phyloP scores from a whole-genome alignment of 2,797 vertebrate genomes.

The Nasua narica region DNA sequence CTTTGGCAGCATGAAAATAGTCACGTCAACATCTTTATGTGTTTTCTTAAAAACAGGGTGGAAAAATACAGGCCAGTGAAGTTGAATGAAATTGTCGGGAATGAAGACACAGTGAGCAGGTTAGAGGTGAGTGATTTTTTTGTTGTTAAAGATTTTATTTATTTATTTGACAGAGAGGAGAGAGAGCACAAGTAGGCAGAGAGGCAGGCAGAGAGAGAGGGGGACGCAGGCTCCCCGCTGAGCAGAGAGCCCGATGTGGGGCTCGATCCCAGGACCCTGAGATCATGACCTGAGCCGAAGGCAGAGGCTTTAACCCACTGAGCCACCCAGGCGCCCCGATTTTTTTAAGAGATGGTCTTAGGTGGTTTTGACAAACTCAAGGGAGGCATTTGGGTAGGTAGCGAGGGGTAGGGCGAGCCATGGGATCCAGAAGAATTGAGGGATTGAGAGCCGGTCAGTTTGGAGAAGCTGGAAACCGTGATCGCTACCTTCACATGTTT shows the following conservation, averaged over 20 bases:
- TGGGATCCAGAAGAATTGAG: neutral
- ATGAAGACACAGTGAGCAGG: conserved; percentile 89
- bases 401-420: neutral
- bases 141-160: too few species aligned
- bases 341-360: neutral
- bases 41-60: conserved; percentile 85
- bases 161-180: too few species aligned
- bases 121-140: conserved; percentile 85
- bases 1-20: neutral
- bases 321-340: too few species aligned
- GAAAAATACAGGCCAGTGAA: conserved; percentile 95
- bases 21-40: neutral
- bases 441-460: neutral
- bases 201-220: too few species aligned
- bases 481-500: neutral
- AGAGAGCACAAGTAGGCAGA: too few species aligned
- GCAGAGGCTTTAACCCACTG: too few species aligned
- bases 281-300: too few species aligned
- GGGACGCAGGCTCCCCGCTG: too few species aligned
- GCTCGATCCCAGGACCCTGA: too few species aligned
- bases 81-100: conserved; percentile 91
- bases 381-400: too few species aligned
- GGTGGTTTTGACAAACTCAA: neutral
- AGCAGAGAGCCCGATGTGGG: too few species aligned
- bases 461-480: neutral